Evolutionary conservation across 2,113 vertebrate species (phyloP).

Genomic region (Anguilla rostrata): DNA sequence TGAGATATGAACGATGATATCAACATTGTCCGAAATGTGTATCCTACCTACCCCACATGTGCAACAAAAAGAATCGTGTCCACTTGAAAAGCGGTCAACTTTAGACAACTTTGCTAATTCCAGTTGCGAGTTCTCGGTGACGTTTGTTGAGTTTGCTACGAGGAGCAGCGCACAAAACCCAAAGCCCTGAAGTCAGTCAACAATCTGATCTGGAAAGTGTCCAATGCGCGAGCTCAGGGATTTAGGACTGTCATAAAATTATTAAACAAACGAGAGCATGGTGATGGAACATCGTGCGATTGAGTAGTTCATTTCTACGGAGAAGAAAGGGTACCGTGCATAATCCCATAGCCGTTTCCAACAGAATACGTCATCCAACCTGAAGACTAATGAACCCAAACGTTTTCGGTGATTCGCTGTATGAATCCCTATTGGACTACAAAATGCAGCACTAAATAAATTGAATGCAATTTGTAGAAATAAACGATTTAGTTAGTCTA

Average conservation of each 20-base stretch:
- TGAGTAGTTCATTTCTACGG: neutral
- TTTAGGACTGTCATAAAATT: constrained; percentile 48
- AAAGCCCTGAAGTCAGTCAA: constrained; percentile 60
- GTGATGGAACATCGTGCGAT: neutral
- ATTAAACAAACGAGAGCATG: constrained; percentile 2
- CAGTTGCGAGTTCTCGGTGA: neutral
- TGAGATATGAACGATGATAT: neutral
- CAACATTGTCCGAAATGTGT: neutral
- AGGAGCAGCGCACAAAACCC: constrained; percentile 48
- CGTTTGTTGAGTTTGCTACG: neutral
- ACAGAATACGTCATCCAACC: neutral
- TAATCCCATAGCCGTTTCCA: neutral
- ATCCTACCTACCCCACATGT: neutral
- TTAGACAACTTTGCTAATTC: neutral
- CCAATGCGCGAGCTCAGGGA: constrained; percentile 46
- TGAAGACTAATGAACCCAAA: too few species aligned
- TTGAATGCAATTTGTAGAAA: too few species aligned
- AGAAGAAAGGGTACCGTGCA: neutral
- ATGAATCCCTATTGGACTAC: too few species aligned
- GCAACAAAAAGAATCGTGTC: neutral
- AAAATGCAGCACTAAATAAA: too few species aligned
- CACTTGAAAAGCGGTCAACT: neutral
- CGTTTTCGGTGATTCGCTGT: too few species aligned
- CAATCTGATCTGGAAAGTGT: constrained; percentile 52
- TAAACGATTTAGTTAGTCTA: too few species aligned